Evolutionary conservation across 2,888 invertebrate species (phyloP).

Genomic region (Ectemnius cavifrons): DNA sequence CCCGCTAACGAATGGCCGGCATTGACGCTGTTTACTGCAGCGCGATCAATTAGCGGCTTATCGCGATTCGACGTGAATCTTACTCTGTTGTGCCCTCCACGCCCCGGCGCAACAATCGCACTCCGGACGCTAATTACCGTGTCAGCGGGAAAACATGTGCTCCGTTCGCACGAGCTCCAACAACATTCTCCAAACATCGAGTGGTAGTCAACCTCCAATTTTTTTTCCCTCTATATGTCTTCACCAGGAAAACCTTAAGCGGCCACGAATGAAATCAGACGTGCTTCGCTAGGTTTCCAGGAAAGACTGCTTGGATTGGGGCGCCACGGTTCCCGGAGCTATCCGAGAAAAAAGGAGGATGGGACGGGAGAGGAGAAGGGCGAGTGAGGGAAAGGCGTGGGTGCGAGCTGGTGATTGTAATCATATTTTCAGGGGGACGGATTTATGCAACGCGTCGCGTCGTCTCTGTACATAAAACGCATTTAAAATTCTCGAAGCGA

Average conservation of each 20-base stretch:
- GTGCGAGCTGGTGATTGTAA: slow-evolving; percentile 60
- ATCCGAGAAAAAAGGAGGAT: too few species aligned
- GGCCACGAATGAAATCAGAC: too few species aligned
- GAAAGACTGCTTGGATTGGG: too few species aligned
- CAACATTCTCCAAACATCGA: slow-evolving; percentile 7
- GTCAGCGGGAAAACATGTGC: slow-evolving; percentile 6
- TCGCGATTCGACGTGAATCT: slow-evolving; percentile 15
- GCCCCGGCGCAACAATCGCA: slow-evolving; percentile 4
- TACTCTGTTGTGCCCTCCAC: slow-evolving; percentile 3
- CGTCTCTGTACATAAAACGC: slow-evolving; percentile 65
- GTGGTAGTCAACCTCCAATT: too few species aligned
- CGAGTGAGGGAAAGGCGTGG: slow-evolving; percentile 2
- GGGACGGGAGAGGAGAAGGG: slow-evolving; percentile 3
- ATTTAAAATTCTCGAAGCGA: slow-evolving; percentile 65
- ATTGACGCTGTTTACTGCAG: slow-evolving; percentile 22
- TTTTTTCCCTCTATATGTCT: too few species aligned
- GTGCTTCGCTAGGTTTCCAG: too few species aligned
- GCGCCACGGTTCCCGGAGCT: too few species aligned
- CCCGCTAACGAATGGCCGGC: slow-evolving; percentile 19
- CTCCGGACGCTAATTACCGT: slow-evolving; percentile 5
- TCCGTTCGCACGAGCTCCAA: background rate
- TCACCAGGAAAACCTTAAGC: too few species aligned
- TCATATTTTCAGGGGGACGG: slow-evolving; percentile 66
- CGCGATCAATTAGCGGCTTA: slow-evolving; percentile 32
- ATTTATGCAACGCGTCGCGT: slow-evolving; percentile 67